Evolutionary conservation across 2,797 vertebrate genomes (phyloP).

Genomic region (Microcaecilia unicolor): DNA sequence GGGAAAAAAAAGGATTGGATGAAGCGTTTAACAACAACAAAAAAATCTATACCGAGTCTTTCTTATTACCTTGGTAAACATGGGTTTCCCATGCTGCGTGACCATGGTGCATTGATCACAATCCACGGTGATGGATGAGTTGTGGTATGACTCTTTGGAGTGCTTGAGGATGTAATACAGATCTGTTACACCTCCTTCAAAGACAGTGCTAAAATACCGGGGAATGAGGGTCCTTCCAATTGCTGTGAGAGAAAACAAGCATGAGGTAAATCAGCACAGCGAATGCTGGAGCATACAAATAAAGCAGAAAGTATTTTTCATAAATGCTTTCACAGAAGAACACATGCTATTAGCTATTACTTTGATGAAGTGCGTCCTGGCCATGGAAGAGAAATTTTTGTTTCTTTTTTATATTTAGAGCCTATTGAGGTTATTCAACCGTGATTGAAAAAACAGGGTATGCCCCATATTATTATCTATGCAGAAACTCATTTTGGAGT

Average conservation of each 20-base stretch:
- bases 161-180: slow-evolving; percentile 97
- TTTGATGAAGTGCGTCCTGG: no score
- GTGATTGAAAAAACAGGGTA: no score
- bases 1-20: slow-evolving; percentile 13
- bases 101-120: slow-evolving; percentile 98
- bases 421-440: no score
- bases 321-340: no score
- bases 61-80: slow-evolving; percentile 93
- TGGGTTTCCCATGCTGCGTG: slow-evolving; percentile 96
- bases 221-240: slow-evolving; percentile 97
- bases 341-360: no score
- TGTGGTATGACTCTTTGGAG: slow-evolving; percentile 98
- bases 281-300: no score
- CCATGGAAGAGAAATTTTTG: no score
- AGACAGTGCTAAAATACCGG: slow-evolving; percentile 97
- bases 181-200: slow-evolving; percentile 95
- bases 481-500: no score
- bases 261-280: slow-evolving; percentile 26
- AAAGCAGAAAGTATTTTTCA: no score
- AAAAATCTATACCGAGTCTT: background rate
- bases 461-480: no score
- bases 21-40: background rate
- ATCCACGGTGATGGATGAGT: slow-evolving; percentile 97
- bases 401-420: no score
- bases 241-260: slow-evolving; percentile 64